Conservation (phyloP, 2,888 invertebrate genomes). For the Apamea monoglypha region DNA sequence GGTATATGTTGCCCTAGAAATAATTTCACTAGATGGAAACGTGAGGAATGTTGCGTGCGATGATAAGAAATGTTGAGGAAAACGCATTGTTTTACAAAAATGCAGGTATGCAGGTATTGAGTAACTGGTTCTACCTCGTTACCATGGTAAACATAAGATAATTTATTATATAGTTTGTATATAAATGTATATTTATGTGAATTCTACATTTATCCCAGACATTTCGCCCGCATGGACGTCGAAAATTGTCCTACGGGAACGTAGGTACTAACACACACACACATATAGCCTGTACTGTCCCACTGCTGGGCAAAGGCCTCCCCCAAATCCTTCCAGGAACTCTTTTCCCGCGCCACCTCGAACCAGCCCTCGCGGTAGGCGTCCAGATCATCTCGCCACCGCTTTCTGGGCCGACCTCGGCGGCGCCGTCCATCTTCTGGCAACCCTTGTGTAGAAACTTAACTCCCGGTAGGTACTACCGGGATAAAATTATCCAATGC, state of each 20-base stretch:
- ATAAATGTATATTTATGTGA: neutral
- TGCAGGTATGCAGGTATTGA: conserved; percentile 51
- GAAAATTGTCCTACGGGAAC: neutral
- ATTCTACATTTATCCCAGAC: neutral
- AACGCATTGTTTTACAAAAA: conserved; percentile 41
- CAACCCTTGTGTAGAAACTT: no score
- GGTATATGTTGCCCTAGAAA: conserved; percentile 46
- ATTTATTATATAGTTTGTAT: conserved; percentile 19
- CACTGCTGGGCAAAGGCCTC: no score
- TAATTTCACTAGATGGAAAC: conserved; percentile 36
- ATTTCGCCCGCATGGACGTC: neutral
- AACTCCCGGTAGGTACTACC: no score
- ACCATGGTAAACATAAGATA: conserved; percentile 10
- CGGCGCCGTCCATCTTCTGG: no score
- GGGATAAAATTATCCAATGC: no score
- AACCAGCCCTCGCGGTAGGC: no score
- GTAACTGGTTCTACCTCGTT: conserved; percentile 32
- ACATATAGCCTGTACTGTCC: no score
- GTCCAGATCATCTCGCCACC: no score
- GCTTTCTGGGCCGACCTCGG: no score
- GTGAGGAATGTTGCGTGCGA: conserved; percentile 39
- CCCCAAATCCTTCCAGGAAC: no score
- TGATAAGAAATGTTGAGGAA: conserved; percentile 45
- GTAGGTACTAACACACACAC: no score
- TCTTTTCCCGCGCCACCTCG: no score